Base-by-base conservation (phyloP, 1,140 invertebrate genomes). In the Spodoptera litura region DNA sequence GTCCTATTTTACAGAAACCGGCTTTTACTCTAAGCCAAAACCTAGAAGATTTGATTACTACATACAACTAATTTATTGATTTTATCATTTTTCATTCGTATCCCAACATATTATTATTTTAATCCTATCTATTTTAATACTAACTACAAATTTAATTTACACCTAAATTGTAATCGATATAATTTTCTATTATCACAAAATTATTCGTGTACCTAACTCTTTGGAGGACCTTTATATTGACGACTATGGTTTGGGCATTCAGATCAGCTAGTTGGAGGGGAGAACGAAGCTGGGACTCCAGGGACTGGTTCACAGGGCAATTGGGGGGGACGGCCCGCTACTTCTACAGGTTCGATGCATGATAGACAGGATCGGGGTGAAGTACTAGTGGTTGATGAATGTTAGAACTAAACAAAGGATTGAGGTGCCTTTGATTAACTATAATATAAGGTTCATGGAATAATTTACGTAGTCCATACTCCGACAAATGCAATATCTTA, bases 231-330 rank as follows among this genome's bases (percentile, higher is more conserved):
- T n/a, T 27, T 52, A 52, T 27, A 70, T 70, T 78, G 53, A 68
- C 64, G 27, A 44, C 38, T 31, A 70, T 59, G 55, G n/a, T 86
- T 85, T 86, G 87, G 85, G 84, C 62, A 86, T 87, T 64, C 79
- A 94, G 93, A 94, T 92, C 93, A 94, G 80, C 87, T 93, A 86
- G 92, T 93, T 84, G 92, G 82, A 88, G 92, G 92, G 55, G 93
- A 93, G 74, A 85, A 58, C 10, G 93, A 93, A 31, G 81, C 89
- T 6, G 93, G 91, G 66, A 86, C 85, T 13, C 78, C 90, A 5
- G 82, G 84, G 25, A 83, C 89, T 78, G 88, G 89, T 25, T 87
- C 88, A 27, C 90, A 93, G 81, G 77, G 89, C 0, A 85, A 89
- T 38, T 93, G 93, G 92, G 90, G 88, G 92, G 90, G 87, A 8